Evolutionary conservation across 2,888 invertebrate species (phyloP), one percentile per base, ranked within the genome.

Genomic region (Caenorhabditis macrosperma): DNA sequence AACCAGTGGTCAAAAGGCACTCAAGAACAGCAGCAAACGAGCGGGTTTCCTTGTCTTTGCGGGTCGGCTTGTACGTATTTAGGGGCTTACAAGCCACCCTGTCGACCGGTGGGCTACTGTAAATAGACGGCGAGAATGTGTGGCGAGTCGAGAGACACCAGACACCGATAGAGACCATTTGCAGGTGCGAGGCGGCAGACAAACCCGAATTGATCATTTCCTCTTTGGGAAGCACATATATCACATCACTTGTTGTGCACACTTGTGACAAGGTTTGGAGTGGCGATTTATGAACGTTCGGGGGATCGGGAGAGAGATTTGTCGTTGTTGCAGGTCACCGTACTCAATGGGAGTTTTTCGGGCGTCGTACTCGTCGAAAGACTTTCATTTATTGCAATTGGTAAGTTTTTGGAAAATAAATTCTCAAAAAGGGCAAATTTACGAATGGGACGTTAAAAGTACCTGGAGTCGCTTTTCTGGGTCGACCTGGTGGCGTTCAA

Each of bases 161-260:
- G 30, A 50, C 10, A 20, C 46, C 12, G 38, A 66, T n/a, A 66
- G 26, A 46, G 35, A 41, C 20, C 28, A 17, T 64, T 69, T 82
- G 44, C 78, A 86, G 85, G 54, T 86, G 85, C 77, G 85, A 84
- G 54, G 74, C 78, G 41, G 60, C 82, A 15, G 69, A 79, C 28
- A 72, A 71, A n/a, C 24, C 72, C 6, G 82, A 84, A 41, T 60
- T 86, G 59, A 81, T 75, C 46, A 75, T 86, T 48, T 66, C 78
- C 48, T 82, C 85, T 20, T 74, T 86, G 64, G 86, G 86, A 20
- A 77, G 79, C 41, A 77, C 81, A 33, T 85, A 81, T 77, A 80
- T 83, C 67, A 71, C 77, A 20, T 82, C 84, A 44, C 79, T 86
- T 35, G 78, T 81, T 38, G 82, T 86, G 54, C 86, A 86, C 69